Conservation (phyloP, 2,113 vertebrate species). For the Cnemophilus loriae region DNA sequence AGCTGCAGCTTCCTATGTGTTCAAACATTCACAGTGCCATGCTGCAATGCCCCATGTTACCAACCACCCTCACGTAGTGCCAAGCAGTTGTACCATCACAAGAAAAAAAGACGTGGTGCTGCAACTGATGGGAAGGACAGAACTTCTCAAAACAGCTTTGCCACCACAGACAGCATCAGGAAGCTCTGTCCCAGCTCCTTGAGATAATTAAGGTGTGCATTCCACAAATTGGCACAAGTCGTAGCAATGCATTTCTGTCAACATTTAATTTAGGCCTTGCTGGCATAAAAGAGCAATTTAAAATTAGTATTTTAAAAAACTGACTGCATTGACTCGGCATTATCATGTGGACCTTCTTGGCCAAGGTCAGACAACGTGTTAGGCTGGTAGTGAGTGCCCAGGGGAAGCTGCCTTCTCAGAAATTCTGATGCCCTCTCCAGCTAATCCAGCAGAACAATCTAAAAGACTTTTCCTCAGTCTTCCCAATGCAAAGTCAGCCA, state of each 20-base stretch:
- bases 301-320: neutral
- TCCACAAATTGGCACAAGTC: neutral
- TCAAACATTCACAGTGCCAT: neutral
- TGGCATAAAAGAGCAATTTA: neutral
- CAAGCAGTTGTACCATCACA: neutral
- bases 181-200: neutral
- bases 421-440: neutral
- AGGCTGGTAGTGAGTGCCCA: accelerated
- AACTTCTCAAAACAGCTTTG: neutral
- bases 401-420: neutral
- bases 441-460: neutral
- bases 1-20: neutral
- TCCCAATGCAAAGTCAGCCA: neutral
- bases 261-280: neutral
- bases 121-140: neutral
- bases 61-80: neutral
- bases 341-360: accelerated
- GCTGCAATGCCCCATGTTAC: neutral
- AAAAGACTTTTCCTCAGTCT: neutral
- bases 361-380: neutral
- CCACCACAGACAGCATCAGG: neutral
- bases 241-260: neutral
- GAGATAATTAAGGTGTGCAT: neutral
- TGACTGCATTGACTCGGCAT: neutral
- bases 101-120: neutral